These are phyloP conservation scores for Meliscaeva auricollis DNA, from an alignment of 2,888 invertebrate species.

Conservation along the genomic window DNA sequence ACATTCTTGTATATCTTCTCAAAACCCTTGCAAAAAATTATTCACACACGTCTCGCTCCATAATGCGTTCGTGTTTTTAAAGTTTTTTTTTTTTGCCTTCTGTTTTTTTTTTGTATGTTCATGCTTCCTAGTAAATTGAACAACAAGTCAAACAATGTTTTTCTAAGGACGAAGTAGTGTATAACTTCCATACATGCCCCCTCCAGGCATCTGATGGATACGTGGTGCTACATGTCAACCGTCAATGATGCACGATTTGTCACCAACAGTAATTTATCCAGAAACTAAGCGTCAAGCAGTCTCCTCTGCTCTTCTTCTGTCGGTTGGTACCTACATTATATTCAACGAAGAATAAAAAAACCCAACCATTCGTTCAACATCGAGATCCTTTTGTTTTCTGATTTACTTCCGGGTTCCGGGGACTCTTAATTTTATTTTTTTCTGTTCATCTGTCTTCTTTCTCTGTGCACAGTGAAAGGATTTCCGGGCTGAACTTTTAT, in stretches of 20 bases:
- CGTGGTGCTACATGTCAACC: slow-evolving; percentile 54
- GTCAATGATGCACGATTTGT: slow-evolving; percentile 74
- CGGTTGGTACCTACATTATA: not conserved
- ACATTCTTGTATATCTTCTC: not conserved
- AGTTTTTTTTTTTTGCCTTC: not conserved
- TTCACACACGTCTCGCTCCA: slow-evolving; percentile 16
- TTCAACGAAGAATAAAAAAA: not conserved
- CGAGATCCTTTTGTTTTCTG: slow-evolving; percentile 65
- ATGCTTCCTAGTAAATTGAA: slow-evolving; percentile 23
- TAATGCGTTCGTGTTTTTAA: slow-evolving; percentile 24
- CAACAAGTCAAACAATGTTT: slow-evolving; percentile 68
- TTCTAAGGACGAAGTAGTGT: slow-evolving; percentile 36
- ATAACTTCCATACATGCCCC: slow-evolving; percentile 29
- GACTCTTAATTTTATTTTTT: slow-evolving; percentile 26
- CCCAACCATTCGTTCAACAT: slow-evolving; percentile 36
- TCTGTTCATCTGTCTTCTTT: slow-evolving; percentile 50
- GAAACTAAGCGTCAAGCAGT: slow-evolving; percentile 51
- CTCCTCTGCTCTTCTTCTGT: not conserved
- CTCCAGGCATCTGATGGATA: slow-evolving; percentile 7
- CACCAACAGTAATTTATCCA: slow-evolving; percentile 71
- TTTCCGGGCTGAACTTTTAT: slow-evolving; percentile 72
- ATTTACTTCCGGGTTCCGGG: slow-evolving; percentile 66
- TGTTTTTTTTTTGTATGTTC: not conserved
- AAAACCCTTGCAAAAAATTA: slow-evolving; percentile 16
- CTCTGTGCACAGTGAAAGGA: slow-evolving; percentile 49